These are phyloP conservation scores for Malacosoma neustria DNA, from an alignment of 2,888 invertebrate genomes.

Conservation along the genomic window DNA sequence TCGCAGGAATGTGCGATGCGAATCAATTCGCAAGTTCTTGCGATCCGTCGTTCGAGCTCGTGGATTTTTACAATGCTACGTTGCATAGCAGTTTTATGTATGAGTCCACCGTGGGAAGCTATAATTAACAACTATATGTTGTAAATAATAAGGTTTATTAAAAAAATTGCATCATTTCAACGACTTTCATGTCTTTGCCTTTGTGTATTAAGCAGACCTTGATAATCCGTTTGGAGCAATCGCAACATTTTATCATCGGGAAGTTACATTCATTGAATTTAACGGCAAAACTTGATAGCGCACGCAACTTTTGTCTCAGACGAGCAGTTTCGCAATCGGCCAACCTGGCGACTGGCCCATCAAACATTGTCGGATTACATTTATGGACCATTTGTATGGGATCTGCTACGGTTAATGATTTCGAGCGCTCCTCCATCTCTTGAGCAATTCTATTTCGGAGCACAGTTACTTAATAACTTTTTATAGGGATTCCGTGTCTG, in stretches of 20 bases:
- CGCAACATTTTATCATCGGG: not conserved
- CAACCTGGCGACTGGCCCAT: conserved; percentile 35
- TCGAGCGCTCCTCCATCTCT: conserved; percentile 37
- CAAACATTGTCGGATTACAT: conserved; percentile 63
- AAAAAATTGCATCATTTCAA: not conserved
- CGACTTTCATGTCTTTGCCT: not conserved
- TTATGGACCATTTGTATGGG: conserved; percentile 64
- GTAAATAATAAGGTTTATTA: not conserved
- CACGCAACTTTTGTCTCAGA: conserved; percentile 25
- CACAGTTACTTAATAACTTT: conserved; percentile 37
- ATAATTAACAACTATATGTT: not conserved
- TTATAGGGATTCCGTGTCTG: conserved; percentile 19
- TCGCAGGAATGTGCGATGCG: no score
- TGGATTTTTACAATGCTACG: no score
- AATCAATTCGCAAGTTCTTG: no score
- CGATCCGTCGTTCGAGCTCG: no score
- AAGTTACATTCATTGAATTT: not conserved
- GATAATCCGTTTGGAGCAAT: not conserved
- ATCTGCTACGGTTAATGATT: conserved; percentile 62
- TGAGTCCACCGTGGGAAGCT: no score
- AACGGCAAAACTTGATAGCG: conserved; percentile 1
- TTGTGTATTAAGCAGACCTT: not conserved
- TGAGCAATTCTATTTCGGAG: conserved; percentile 42
- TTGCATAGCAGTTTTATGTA: no score
- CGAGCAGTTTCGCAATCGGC: conserved; percentile 39